Evolutionary conservation across 1,140 invertebrate genomes (phyloP), one percentile per base, ranked within the genome.

Genomic region (Caenorhabditis remanei): DNA sequence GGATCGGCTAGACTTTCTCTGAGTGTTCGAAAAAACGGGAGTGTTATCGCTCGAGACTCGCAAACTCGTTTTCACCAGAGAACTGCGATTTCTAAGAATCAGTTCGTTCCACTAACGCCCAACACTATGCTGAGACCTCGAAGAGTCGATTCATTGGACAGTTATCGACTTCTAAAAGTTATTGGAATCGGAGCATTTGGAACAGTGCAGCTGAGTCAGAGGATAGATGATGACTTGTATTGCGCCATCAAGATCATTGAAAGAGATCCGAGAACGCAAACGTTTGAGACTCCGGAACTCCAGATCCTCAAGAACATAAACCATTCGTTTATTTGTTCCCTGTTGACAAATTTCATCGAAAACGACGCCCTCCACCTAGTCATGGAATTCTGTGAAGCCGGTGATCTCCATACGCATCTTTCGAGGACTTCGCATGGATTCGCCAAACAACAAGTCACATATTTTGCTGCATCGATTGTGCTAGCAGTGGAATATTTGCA

Each of bases 361-460:
- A 32, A 79, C 2, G 71, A 79, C 13, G 7, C 46, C 24, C 46
- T 79, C 11, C 14, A 50, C 32, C 11, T 79, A 19, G 46, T 79
- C 21, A 11, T 79, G 46, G 71, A 79, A n/a, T 79, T 79, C 46
- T 79, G 71, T 50, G 71, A 79, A 53, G 71, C 71, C 11, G 71
- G 71, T 4, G 71, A 79, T 32, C 71, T 79, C 16, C 71, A 79
- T 14, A 79, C 71, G 11, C 71, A 79, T 50, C 24, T 79, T 7
- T 50, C 43, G 0, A 7, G n/a, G 11, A 79, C 71, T 24, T 19
- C 16, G 13, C 43, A 79, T 24, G 71, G 71, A 79, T 79, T 79
- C 46, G 41, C 43, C 19, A 50, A 24, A 32, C 4, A 79, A 9
- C 46, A 79, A 4, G 21, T 79, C 46, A 50, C 21, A 3, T 79